Base-by-base conservation (phyloP, 2,888 invertebrate species). In the Tetragonula carbonaria region DNA sequence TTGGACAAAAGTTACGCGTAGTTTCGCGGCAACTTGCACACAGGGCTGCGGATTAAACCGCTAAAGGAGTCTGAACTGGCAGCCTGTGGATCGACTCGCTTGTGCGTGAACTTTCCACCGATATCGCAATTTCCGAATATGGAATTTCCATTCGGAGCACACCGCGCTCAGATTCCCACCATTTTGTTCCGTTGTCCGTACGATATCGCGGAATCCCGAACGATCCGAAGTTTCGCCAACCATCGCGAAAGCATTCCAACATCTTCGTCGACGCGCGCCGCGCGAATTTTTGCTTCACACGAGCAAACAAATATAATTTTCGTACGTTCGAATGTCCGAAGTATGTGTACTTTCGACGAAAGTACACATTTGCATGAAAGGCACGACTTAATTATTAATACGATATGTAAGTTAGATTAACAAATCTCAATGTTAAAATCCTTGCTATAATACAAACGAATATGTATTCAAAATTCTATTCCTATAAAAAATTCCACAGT, bases 1-100 rank as follows among this genome's bases (percentile, higher is more conserved):
- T 86, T 76, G 63, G 78, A 68, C 77, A 85, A 86, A 89, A 83
- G 82, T 87, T 88, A 85, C 81, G 80, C 74, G 84, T 75, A 82
- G 80, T 88, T 88, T 80, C 81, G 82, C 85, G 82, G 77, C 81
- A 83, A 86, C 77, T 87, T 85, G 70, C 79, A 53, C 55, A 33
- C 57, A 38, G 16, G 57, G 63, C 68, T 78, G 81, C 77, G 76
- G 77, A 79, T 78, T 81, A 84, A 70, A 82, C 77, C 78, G 65
- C 78, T 63, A 70, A 74, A 78, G 72, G 72, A 73, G 74, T 18
- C 14, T 23, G 55, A 28, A 23, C 38, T 50, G 18, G 45, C 55
- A 71, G 72, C 38, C n/a, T n/a, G 45, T 33, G 67, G 50, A 67
- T 67, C 67, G 11, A 50, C 45, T 50, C 50, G 53, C 21, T 51